Percentiles rank a stretch among this genome's conserved stretches.
Evolutionary conservation across 2,113 vertebrate genomes (phyloP).

Genomic region (Prietella phreatophila): DNA sequence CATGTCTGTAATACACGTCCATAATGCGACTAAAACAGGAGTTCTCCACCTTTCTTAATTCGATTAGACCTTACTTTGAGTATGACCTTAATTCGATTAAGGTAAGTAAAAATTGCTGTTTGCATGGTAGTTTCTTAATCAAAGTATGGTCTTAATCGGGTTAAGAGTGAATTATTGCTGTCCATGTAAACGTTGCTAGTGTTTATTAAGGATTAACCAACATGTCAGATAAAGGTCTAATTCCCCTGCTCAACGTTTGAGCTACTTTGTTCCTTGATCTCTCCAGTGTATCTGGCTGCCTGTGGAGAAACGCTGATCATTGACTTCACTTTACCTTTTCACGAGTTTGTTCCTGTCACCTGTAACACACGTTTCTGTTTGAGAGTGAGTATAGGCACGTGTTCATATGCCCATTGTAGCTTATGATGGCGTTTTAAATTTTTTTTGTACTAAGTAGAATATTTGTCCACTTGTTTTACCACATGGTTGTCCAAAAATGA

Average conservation of each 20-base stretch:
- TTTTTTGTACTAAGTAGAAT: not conserved
- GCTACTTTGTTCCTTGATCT: constrained; percentile 38
- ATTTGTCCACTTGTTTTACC: not conserved
- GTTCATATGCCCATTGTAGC: not conserved
- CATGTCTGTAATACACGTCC: too few species aligned
- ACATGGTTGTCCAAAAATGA: not conserved
- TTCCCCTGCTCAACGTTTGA: not conserved
- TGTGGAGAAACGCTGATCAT: constrained; percentile 96
- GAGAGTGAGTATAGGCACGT: constrained; percentile 72
- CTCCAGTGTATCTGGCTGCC: constrained; percentile 92
- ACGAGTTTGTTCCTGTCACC: constrained; percentile 90
- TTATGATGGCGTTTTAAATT: not conserved
- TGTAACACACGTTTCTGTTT: constrained; percentile 90
- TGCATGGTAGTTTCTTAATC: too few species aligned
- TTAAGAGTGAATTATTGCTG: too few species aligned
- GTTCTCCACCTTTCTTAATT: too few species aligned
- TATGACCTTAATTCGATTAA: too few species aligned
- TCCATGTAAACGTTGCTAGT: not conserved
- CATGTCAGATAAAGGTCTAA: not conserved
- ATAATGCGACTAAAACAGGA: too few species aligned
- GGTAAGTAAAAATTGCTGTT: too few species aligned
- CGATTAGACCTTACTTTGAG: too few species aligned
- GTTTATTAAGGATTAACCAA: not conserved
- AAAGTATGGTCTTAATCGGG: too few species aligned
- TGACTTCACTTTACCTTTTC: constrained; percentile 94